Evolutionary conservation across 2,797 vertebrate species (phyloP).

Genomic region (Gephyroberyx darwinii): DNA sequence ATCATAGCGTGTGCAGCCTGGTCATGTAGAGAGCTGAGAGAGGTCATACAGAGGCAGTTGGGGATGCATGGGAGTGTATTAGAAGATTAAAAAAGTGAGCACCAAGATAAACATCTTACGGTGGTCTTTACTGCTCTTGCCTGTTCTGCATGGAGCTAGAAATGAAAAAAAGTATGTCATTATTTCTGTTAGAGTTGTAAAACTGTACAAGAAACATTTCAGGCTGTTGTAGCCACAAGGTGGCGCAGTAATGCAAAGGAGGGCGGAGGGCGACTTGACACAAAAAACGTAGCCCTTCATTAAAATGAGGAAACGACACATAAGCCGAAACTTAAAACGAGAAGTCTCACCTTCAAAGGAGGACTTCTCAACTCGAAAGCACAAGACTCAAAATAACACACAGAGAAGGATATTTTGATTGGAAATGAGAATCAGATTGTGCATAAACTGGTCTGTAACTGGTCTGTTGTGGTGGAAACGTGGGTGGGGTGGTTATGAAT

Average conservation of each 20-base stretch:
- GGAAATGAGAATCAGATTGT: neutral
- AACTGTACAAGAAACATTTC: neutral
- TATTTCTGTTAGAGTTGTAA: neutral
- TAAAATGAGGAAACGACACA: too few species aligned
- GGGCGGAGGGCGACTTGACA: too few species aligned
- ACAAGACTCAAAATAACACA: neutral
- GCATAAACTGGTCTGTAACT: neutral
- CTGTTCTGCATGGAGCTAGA: neutral
- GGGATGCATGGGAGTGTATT: too few species aligned
- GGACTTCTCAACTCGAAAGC: too few species aligned
- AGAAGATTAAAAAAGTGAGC: too few species aligned
- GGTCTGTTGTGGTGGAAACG: neutral
- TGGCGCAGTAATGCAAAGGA: conserved; percentile 41
- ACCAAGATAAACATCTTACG: too few species aligned
- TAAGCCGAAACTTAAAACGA: too few species aligned
- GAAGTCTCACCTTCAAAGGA: too few species aligned
- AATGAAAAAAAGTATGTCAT: neutral
- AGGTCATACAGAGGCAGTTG: too few species aligned
- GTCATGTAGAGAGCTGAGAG: too few species aligned
- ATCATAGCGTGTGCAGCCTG: too few species aligned
- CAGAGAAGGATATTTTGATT: neutral
- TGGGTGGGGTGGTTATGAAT: neutral
- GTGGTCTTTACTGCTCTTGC: neutral
- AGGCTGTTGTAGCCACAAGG: conserved; percentile 40
- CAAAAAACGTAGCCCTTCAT: too few species aligned